Base-by-base conservation (phyloP, 2,113 vertebrate genomes). In the Otus sunia region DNA sequence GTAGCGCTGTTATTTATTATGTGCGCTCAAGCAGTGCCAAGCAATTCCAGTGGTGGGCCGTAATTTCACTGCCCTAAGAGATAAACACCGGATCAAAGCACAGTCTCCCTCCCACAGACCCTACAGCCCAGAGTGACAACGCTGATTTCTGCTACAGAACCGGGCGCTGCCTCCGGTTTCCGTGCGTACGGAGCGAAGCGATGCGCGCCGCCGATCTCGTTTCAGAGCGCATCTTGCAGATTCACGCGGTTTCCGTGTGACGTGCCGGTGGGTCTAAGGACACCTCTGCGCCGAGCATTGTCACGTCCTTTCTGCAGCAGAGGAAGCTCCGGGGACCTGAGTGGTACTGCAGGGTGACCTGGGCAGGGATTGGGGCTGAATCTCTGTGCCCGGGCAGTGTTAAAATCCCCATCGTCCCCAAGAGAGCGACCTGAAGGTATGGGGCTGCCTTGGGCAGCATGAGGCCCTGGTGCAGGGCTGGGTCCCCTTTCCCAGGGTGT, bases 171-270 rank as follows among this genome's bases (percentile, higher is more conserved):
- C 75, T 72, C 75, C 1, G 5, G 2, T 63, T 69, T 39, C 43
- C 30, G 41, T 6, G 0, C 0, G 29, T 25, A 9, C 23, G 0
- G 6, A 20, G n/a, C 29, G 26, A 59, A 71, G 27, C 0, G 10
- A 4, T 27, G 60, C 47, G 3, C 3, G 1, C 20, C 26, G 2
- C 69, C 1, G 5, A 5, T 43, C 50, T 39, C 59, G 2, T 15
- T 26, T 45, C 12, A 2, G 9, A 32, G 72, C 71, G 16, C 37
- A 3, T 59, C 81, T 71, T 37, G 82, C 64, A 14, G 59, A 4
- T 8, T 53, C 69, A 23, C 1, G 0, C 4, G 1, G 58, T 6
- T 77, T n/a, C 79, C 8, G n/a, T 12, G 0, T 22, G 41, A 37
- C 0, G 1, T 4, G 36, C 49, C 19, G 1, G 21, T 12, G 78